Conservation (phyloP, 2,888 invertebrate genomes). For the Drosophila barbarae region DNA sequence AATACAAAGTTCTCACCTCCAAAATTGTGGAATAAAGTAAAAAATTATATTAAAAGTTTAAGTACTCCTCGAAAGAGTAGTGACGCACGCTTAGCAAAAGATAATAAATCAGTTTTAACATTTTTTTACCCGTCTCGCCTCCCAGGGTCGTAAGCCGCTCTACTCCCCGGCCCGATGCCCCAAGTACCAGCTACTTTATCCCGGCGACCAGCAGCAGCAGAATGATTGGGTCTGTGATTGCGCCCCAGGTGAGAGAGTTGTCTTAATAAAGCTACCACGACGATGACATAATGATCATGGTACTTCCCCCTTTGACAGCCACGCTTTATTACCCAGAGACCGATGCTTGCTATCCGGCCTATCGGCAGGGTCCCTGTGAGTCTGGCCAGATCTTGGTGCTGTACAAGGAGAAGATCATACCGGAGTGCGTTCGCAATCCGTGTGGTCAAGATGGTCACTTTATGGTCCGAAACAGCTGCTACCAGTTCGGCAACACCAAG, state of each 20-base stretch:
- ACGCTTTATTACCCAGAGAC: slow-evolving; percentile 82
- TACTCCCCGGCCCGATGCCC: slow-evolving; percentile 83
- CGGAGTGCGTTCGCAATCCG: slow-evolving; percentile 83
- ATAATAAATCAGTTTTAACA: slow-evolving; percentile 24
- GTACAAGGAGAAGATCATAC: slow-evolving; percentile 80
- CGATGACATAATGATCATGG: slow-evolving; percentile 55
- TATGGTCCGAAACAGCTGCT: slow-evolving; percentile 73
- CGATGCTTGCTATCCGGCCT: slow-evolving; percentile 84
- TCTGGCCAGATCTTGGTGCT: slow-evolving; percentile 82
- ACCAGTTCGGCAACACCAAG: slow-evolving; percentile 65
- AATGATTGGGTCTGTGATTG: slow-evolving; percentile 84
- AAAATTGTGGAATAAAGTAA: background rate
- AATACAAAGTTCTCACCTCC: background rate
- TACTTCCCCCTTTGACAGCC: slow-evolving; percentile 49
- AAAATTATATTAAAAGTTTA: background rate
- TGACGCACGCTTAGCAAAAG: background rate
- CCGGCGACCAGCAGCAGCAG: slow-evolving; percentile 83
- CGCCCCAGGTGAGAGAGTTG: slow-evolving; percentile 69
- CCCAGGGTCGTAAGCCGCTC: slow-evolving; percentile 81
- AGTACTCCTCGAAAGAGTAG: slow-evolving; percentile 5
- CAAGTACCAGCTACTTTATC: slow-evolving; percentile 84
- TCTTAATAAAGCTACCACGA: slow-evolving; percentile 3
- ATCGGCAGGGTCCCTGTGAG: slow-evolving; percentile 84
- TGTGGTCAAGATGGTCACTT: slow-evolving; percentile 82
- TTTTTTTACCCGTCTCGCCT: slow-evolving; percentile 5